phyloP scores from a whole-genome alignment of 2,797 vertebrate species.

The Alauda arvensis region DNA sequence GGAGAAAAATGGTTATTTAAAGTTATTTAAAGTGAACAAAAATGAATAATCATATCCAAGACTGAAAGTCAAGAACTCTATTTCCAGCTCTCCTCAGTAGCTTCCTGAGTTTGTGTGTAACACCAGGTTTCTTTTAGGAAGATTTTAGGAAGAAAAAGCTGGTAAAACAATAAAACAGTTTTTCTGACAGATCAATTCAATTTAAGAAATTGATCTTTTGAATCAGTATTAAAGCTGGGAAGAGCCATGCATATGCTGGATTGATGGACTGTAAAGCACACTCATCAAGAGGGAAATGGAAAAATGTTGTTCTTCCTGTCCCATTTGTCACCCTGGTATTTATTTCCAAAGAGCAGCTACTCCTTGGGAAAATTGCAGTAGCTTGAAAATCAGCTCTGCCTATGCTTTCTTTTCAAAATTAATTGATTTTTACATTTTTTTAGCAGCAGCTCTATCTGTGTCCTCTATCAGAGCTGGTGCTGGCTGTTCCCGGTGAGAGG shows the following conservation, averaged over 20 bases:
- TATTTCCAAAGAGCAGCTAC: neutral
- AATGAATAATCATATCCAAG: neutral
- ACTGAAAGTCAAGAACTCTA: slow-evolving; percentile 20
- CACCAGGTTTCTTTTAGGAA: neutral
- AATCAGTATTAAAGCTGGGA: neutral
- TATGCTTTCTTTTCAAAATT: neutral
- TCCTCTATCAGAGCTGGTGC: neutral
- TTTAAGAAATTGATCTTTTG: neutral
- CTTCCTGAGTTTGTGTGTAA: neutral
- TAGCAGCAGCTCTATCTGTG: neutral
- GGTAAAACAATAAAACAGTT: neutral
- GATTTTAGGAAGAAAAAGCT: neutral
- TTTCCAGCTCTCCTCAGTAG: neutral
- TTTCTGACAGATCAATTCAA: neutral
- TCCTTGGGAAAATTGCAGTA: neutral
- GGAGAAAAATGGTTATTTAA: neutral
- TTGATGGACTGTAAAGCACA: neutral
- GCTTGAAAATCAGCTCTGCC: neutral
- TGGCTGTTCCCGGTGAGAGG: neutral
- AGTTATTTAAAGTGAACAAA: neutral
- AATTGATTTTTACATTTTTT: neutral
- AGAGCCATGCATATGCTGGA: neutral
- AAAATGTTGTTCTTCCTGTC: neutral
- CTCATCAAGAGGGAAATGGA: neutral
- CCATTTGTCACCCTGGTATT: neutral